Conservation (phyloP, 1,140 invertebrate genomes). For the Drosophila lini region DNA sequence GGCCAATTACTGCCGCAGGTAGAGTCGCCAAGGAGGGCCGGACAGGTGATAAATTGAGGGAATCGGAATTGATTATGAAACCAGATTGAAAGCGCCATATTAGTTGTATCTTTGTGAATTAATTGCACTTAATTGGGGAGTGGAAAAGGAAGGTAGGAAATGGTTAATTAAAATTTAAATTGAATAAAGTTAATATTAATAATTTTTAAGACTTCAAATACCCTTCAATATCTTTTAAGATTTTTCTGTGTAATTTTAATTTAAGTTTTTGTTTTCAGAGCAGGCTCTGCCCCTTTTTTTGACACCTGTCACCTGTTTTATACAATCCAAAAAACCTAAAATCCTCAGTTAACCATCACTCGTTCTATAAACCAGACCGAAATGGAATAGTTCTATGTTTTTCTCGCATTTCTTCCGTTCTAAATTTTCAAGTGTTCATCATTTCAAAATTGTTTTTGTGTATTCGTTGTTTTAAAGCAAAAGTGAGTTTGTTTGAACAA, state of each 20-base stretch:
- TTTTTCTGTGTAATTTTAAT: too few species aligned
- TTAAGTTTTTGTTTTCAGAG: background rate
- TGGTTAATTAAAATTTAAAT: background rate
- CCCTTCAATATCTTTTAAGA: too few species aligned
- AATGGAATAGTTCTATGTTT: slow-evolving; percentile 20
- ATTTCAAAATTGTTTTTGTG: background rate
- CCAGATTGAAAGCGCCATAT: slow-evolving; percentile 17
- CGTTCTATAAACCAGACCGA: background rate
- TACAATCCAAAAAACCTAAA: background rate
- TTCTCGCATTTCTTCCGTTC: background rate
- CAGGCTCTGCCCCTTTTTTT: background rate
- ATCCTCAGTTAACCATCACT: slow-evolving; percentile 6
- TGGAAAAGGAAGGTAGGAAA: background rate
- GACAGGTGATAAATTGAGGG: slow-evolving; percentile 41
- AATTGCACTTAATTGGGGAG: background rate
- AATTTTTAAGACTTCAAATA: too few species aligned
- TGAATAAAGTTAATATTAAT: background rate
- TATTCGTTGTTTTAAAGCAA: background rate
- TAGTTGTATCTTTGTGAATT: background rate
- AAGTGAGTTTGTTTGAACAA: background rate
- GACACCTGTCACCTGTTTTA: slow-evolving; percentile 10
- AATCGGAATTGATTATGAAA: slow-evolving; percentile 32
- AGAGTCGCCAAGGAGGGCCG: slow-evolving; percentile 10
- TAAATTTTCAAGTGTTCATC: background rate
- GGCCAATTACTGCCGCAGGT: slow-evolving; percentile 13